Evolutionary conservation across 2,113 vertebrate species (phyloP), one percentile per base, ranked within the genome.

Genomic region (Cephalopholis sonnerati): DNA sequence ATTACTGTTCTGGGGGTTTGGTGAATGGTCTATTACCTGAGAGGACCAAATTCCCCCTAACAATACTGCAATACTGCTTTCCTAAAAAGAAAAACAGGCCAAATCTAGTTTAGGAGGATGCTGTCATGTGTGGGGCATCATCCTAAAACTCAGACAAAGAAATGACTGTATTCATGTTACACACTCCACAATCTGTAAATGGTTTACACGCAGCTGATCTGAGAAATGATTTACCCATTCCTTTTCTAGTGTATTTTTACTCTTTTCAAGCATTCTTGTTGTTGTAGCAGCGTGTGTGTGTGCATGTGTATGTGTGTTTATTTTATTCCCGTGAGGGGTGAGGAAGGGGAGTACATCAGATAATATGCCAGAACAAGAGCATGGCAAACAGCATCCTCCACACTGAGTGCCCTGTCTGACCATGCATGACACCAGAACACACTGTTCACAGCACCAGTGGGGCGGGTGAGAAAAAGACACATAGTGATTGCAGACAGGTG

Each of bases 361-460:
- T 83, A 84, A 89, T 77, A 78, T 15, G 3, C 3, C 61, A 75
- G 63, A 86, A 86, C 84, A 87, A 88, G 63, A 84, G 39, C 58
- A 72, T 48, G 22, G 66, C 79, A 65, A 85, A 69, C 51, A 57
- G 51, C 63, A 53, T 77, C 46, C 25, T 79, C 69, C 58, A 74
- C 81, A 69, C 77, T 4, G 55, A 75, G 65, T 68, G 67, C 54
- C 68, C 61, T 46, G 64, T 74, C 61, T 81, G 84, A 79, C 79
- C 48, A n/a, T 36, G 63, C 82, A 39, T 20, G 67, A 83, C 69
- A 79, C 61, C 25, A 68, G 63, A 69, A 84, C 74, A 68, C 2
- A 25, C 17, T 73, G 68, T 79, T 69, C 48, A 64, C 55, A 68
- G 44, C 41, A 12, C 22, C 72, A 70, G 46, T 51, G 41, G 63